Conservation (phyloP, 30 jellyfish, hydroid and myxozoan genomes). For the Aurelia sp. region DNA sequence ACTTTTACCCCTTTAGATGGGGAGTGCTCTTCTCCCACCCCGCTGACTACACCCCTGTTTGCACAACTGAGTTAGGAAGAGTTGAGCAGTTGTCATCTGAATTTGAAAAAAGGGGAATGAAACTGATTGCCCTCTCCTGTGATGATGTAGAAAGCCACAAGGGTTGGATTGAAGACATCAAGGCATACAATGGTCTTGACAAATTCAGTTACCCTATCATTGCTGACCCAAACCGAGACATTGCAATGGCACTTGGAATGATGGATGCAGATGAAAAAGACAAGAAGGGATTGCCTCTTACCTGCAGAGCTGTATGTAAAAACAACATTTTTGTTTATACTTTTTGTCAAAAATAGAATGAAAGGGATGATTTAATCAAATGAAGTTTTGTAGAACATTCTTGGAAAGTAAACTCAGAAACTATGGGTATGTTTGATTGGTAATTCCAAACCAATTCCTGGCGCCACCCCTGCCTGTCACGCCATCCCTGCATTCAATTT, state of each 20-base stretch:
- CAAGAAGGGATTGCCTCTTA: conserved; percentile 82
- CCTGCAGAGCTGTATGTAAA: conserved; percentile 94
- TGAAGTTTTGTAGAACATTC: no score
- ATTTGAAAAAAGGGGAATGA: conserved; percentile 89
- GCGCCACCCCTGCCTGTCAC: no score
- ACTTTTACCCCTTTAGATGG: conserved; percentile 72
- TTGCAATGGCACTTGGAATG: conserved; percentile 94
- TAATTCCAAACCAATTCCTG: no score
- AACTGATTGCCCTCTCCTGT: conserved; percentile 92
- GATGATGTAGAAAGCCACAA: conserved; percentile 94
- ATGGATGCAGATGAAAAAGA: conserved; percentile 96
- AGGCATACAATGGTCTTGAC: conserved; percentile 64
- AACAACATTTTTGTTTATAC: neutral
- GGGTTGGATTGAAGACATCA: conserved; percentile 97
- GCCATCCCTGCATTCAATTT: no score
- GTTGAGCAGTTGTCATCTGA: conserved; percentile 85
- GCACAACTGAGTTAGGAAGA: conserved; percentile 97
- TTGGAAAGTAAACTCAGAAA: no score
- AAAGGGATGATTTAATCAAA: no score
- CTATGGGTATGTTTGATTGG: no score
- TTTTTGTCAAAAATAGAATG: no score
- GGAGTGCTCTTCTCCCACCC: conserved; percentile 99
- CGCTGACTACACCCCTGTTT: conserved; percentile 98
- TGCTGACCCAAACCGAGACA: conserved; percentile 93
- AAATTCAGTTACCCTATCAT: conserved; percentile 89